These are phyloP conservation scores for Pseudonaja textilis DNA, from an alignment of 2,113 vertebrate species.

Conservation along the genomic window DNA sequence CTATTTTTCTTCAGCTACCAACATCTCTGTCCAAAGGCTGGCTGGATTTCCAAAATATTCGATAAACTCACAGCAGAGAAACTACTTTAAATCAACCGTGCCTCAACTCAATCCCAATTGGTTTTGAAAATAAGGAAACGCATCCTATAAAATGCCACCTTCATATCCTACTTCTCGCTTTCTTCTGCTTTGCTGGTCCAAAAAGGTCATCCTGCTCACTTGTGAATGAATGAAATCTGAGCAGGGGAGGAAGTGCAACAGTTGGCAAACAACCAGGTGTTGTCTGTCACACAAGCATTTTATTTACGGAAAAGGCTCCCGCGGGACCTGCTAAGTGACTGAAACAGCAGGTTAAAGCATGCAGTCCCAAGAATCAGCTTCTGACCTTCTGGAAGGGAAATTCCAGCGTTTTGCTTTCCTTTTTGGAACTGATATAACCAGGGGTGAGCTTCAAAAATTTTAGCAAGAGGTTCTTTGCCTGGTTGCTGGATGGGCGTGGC, in stretches of 20 bases:
- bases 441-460: no score
- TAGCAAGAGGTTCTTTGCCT: no score
- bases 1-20: not conserved
- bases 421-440: no score
- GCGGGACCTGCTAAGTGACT: conserved; percentile 56
- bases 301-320: conserved; percentile 67
- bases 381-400: conserved; percentile 4
- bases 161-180: conserved; percentile 9
- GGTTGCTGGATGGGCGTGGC: no score
- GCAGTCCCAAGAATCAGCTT: conserved; percentile 4
- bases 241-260: conserved; percentile 62
- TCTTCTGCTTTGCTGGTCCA: conserved; percentile 12
- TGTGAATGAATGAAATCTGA: conserved; percentile 64
- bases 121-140: not conserved
- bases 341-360: conserved; percentile 47
- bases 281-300: conserved; percentile 54
- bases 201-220: conserved; percentile 45
- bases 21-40: not conserved
- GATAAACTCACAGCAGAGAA: not conserved
- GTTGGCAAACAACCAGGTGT: conserved; percentile 60
- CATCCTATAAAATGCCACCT: not conserved
- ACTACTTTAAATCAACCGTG: not conserved
- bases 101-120: conserved; percentile 5
- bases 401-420: not conserved
- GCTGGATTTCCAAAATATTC: not conserved